phyloP scores from a whole-genome alignment of 2,113 vertebrate species.

The Microtus richardsoni region DNA sequence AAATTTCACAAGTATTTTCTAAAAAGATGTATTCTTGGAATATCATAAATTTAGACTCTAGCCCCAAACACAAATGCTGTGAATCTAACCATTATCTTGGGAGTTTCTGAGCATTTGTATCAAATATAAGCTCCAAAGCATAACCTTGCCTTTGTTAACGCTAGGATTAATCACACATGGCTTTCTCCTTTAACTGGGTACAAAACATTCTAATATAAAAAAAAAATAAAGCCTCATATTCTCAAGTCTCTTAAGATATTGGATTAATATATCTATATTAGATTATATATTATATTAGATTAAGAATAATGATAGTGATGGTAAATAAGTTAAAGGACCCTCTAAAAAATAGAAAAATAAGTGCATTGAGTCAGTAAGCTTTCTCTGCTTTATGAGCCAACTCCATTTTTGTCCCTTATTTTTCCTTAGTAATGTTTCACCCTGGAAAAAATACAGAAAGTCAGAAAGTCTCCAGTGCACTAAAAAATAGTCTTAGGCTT shows the following conservation, averaged over 20 bases:
- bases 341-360: background rate
- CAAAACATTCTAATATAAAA: background rate
- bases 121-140: conserved; percentile 3
- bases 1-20: conserved; percentile 46
- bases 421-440: background rate
- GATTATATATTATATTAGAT: no score
- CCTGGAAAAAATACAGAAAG: background rate
- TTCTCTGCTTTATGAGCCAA: background rate
- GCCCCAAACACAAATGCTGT: conserved; percentile 13
- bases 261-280: no score
- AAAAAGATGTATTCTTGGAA: conserved; percentile 40
- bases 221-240: background rate
- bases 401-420: background rate
- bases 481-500: background rate
- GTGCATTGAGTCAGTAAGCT: background rate
- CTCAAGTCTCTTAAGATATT: conserved; percentile 11
- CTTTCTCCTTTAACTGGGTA: background rate
- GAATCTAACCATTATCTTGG: conserved; percentile 70
- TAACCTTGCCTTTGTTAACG: background rate
- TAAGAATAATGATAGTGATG: background rate
- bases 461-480: background rate
- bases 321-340: background rate
- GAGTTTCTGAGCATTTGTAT: conserved; percentile 47
- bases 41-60: conserved; percentile 57
- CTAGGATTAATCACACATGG: conserved; percentile 45